phyloP scores from a whole-genome alignment of 2,113 vertebrate species.

The Australoheros scitulus region DNA sequence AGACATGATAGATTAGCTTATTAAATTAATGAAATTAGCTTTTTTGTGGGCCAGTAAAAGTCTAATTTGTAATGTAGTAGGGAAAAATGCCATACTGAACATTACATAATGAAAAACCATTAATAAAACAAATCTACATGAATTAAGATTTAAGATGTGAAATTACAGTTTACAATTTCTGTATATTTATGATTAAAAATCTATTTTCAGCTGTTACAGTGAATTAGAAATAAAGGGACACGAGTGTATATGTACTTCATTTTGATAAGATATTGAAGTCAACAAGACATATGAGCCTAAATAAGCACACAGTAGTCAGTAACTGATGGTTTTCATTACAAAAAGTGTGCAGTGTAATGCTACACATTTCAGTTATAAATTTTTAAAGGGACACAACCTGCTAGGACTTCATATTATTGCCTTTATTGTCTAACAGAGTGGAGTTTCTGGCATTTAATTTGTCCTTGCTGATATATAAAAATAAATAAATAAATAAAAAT shows the following conservation, averaged over 20 bases:
- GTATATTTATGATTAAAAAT: not conserved
- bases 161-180: not conserved
- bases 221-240: not conserved
- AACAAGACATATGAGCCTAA: not conserved
- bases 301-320: not conserved
- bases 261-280: not conserved
- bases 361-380: not conserved
- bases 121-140: not conserved
- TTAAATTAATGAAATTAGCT: not conserved
- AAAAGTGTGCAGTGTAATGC: not conserved
- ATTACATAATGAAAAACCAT: not conserved
- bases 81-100: not conserved
- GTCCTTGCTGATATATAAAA: not conserved
- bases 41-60: no score
- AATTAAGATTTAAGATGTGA: not conserved
- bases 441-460: not conserved
- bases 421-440: not conserved
- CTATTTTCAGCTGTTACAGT: not conserved
- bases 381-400: not conserved
- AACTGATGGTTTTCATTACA: not conserved
- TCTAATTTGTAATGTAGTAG: not conserved
- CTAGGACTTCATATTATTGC: not conserved
- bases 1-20: not conserved
- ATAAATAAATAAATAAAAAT: not conserved
- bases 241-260: not conserved